Conservation (phyloP, 2,888 invertebrate species). For the Drosophila hawaiiensis region DNA sequence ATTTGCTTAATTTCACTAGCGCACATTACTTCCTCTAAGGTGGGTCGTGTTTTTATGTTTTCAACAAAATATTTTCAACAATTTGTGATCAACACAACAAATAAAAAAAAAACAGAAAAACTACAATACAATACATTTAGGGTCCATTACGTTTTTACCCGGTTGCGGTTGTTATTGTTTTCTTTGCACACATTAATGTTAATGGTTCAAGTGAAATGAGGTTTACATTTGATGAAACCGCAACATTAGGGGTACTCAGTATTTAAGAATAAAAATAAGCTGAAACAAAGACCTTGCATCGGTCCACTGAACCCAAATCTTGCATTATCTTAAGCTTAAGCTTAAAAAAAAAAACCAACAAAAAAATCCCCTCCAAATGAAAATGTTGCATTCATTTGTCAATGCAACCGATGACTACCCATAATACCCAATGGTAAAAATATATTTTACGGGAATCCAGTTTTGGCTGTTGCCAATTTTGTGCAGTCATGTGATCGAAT, state of each 20-base stretch:
- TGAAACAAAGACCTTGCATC: constrained; percentile 27
- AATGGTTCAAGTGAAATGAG: constrained; percentile 39
- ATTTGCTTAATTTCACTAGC: constrained; percentile 28
- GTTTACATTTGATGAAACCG: constrained; percentile 32
- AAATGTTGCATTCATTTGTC: constrained; percentile 34
- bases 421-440: constrained; percentile 51
- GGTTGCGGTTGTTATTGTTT: constrained; percentile 10
- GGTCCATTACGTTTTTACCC: constrained; percentile 31
- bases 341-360: background rate
- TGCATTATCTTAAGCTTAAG: constrained; percentile 12
- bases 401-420: constrained; percentile 50
- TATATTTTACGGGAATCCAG: constrained; percentile 36
- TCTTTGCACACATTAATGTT: constrained; percentile 33
- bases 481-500: constrained; percentile 73
- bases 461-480: constrained; percentile 39
- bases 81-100: constrained; percentile 24
- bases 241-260: constrained; percentile 41
- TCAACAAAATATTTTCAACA: constrained; percentile 20
- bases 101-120: background rate
- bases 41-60: background rate
- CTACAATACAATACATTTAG: constrained; percentile 39
- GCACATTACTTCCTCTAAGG: constrained; percentile 13
- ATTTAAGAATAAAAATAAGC: background rate
- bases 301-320: constrained; percentile 36
- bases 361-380: constrained; percentile 9